Base-by-base conservation (phyloP, 1,140 invertebrate genomes). In the Bombus confusus region DNA sequence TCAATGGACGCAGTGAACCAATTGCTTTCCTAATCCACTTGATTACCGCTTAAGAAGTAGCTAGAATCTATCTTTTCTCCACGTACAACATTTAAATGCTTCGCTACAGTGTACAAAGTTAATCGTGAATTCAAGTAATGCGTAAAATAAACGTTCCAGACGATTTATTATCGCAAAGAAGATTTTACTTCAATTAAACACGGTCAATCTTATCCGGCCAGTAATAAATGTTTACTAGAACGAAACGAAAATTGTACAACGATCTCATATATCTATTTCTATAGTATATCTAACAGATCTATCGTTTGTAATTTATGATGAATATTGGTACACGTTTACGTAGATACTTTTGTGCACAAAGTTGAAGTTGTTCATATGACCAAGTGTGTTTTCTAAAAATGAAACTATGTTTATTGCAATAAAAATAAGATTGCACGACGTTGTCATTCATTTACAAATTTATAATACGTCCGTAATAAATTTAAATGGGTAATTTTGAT, bases 1-100 rank as follows among this genome's bases (percentile, higher is more conserved):
- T 83, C 43, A 77, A 77, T 83, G 47, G 39, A 69, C 37, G 28
- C 15, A 18, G 28, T 15, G 34, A 37, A 79, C 39, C 77, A 79
- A 79, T 68, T 68, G 77, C 62, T 68, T 79, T 68, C n/a, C 72
- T 74, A 82, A 83, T 75, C 71, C 31, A 52, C 25, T 76, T 76
- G 62, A 68, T 76, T 76, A 39, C 57, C 37, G 39, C 25, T 66
- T 34, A 62, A 43, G 41, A 34, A 28, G 5, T 15, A 62, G 2
- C 69, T 41, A 28, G 31, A 52, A n/a, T 57, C 31, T 83, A 68
- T 52, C 80, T 81, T 73, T 57, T 25, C 52, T 59, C 52, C n/a
- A 8, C 47, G 28, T 71, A 28, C 52, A 77, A 47, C 75, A 62
- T 77, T 64, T 52, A 75, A 86, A 41, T 71, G 59, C 18, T 34